Percentiles rank a stretch among this genome's conserved stretches.
Conservation (phyloP, 35 echinoderm and acorn worm species). For the Chiridota heheva region DNA sequence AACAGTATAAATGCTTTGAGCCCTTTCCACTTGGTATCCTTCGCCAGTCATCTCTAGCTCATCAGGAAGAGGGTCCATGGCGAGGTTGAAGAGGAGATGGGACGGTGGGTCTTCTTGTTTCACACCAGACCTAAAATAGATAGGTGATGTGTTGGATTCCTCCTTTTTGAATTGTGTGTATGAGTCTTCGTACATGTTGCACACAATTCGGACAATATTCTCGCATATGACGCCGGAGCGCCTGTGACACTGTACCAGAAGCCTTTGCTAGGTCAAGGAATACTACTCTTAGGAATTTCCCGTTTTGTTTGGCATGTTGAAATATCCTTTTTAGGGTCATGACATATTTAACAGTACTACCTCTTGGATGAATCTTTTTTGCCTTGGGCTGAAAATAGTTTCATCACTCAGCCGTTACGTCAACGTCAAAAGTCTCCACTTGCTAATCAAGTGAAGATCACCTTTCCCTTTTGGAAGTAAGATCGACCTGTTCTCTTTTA, state of each 20-base stretch:
- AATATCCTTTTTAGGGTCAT: not conserved
- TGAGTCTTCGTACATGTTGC: not conserved
- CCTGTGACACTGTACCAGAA: conserved; percentile 17
- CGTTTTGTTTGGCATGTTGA: not conserved
- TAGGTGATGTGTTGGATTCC: not conserved
- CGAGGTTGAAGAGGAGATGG: conserved; percentile 14
- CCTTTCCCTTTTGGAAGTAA: no score
- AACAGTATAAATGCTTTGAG: not conserved
- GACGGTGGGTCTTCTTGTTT: conserved; percentile 17
- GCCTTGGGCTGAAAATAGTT: no score
- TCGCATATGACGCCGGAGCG: not conserved
- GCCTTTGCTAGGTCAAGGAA: not conserved
- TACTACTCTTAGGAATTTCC: not conserved
- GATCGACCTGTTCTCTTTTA: no score
- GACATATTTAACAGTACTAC: not conserved
- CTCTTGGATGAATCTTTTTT: not conserved
- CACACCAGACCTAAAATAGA: not conserved
- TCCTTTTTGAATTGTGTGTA: not conserved
- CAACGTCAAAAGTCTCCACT: no score
- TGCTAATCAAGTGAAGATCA: no score
- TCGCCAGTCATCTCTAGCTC: not conserved
- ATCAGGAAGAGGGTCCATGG: not conserved
- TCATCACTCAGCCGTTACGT: no score
- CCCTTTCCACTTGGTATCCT: not conserved
- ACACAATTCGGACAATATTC: not conserved